Evolutionary conservation across 2,113 vertebrate genomes (phyloP).

Genomic region (Odobenus rosmarus): DNA sequence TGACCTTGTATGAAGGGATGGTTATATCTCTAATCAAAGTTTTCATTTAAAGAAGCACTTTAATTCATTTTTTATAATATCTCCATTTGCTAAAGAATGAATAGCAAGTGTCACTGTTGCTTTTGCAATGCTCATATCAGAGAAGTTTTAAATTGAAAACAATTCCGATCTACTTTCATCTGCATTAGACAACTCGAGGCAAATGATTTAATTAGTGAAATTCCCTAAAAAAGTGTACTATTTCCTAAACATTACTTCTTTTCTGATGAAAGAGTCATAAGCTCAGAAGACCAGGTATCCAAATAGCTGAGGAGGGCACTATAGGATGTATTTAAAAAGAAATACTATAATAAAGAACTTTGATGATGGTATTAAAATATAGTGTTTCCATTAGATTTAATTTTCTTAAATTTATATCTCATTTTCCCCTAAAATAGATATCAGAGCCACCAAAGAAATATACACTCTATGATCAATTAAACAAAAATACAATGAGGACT

Average conservation of each 20-base stretch:
- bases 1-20: not conserved
- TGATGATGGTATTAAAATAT: not conserved
- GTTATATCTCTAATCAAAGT: not conserved
- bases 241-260: not conserved
- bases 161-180: not conserved
- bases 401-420: not conserved
- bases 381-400: not conserved
- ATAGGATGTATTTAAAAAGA: not conserved
- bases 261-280: not conserved
- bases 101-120: not conserved
- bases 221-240: not conserved
- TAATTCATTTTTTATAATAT: not conserved
- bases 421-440: not conserved
- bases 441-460: not conserved
- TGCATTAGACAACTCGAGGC: not conserved
- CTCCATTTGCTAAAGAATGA: not conserved
- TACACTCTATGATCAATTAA: not conserved
- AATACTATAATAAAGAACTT: not conserved
- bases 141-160: not conserved
- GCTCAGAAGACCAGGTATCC: not conserved
- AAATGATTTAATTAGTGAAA: not conserved
- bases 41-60: constrained; percentile 3
- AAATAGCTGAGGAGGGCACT: not conserved
- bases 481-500: not conserved
- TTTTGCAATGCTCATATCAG: not conserved